These are phyloP conservation scores for Microtus ochrogaster DNA, from an alignment of 2,113 vertebrate species.

Conservation along the genomic window DNA sequence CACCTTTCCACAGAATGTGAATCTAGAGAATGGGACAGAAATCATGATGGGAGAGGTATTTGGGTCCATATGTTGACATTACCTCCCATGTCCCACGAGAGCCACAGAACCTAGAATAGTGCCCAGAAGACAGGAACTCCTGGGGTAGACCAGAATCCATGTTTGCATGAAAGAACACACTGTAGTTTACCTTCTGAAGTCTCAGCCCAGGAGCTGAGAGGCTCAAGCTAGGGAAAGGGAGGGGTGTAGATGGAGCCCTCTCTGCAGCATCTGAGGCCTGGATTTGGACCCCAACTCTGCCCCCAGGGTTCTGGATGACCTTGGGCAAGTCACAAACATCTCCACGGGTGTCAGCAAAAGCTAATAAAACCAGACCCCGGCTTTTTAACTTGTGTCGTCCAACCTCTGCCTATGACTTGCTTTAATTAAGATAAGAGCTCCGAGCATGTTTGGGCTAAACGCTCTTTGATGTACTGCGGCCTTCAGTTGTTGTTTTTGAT, in stretches of 20 bases:
- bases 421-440: constrained; percentile 82
- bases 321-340: constrained; percentile 77
- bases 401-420: constrained; percentile 70
- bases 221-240: neutral
- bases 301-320: constrained; percentile 75
- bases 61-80: neutral
- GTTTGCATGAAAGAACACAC: neutral
- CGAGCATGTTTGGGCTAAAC: constrained; percentile 66
- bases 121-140: neutral
- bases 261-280: constrained; percentile 44
- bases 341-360: constrained; percentile 75
- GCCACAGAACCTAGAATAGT: neutral
- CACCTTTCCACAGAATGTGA: neutral
- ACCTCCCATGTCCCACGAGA: neutral
- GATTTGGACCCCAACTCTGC: constrained; percentile 30
- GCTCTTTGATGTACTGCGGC: constrained; percentile 75
- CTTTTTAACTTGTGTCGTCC: constrained; percentile 76
- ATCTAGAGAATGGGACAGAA: neutral
- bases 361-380: constrained; percentile 75
- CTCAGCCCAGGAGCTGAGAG: no score
- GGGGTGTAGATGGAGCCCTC: neutral
- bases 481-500: constrained; percentile 76
- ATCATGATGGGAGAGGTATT: neutral
- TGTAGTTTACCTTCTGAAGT: neutral
- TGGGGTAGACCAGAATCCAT: neutral